These are phyloP conservation scores for Chirona hameri DNA, from an alignment of 2,888 invertebrate genomes.

Conservation along the genomic window DNA sequence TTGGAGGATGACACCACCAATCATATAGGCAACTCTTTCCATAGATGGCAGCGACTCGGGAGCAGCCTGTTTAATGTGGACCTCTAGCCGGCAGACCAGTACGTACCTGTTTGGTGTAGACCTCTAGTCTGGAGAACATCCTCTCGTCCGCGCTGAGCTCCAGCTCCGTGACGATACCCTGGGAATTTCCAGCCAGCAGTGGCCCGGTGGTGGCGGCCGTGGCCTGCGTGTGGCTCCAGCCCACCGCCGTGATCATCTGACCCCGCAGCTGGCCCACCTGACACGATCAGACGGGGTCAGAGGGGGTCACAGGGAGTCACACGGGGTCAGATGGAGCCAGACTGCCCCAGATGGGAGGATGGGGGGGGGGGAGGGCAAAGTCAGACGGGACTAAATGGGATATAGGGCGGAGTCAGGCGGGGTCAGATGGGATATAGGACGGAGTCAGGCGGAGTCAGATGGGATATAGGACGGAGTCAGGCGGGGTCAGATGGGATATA, in stretches of 20 bases:
- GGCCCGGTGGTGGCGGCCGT: slow-evolving; percentile 67
- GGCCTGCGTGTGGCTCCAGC: slow-evolving; percentile 74
- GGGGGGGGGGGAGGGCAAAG: too few species aligned
- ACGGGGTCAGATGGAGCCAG: background rate
- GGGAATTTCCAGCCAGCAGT: slow-evolving; percentile 83
- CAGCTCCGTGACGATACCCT: slow-evolving; percentile 84
- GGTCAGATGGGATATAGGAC: too few species aligned
- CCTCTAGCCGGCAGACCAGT: too few species aligned
- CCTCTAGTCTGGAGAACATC: slow-evolving; percentile 69
- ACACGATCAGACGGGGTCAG: background rate
- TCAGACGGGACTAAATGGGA: too few species aligned
- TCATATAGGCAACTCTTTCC: too few species aligned
- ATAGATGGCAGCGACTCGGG: too few species aligned
- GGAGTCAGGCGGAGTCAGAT: too few species aligned
- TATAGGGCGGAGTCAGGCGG: too few species aligned
- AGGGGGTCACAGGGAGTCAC: background rate
- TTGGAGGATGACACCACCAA: too few species aligned
- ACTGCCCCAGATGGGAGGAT: background rate
- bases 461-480: too few species aligned
- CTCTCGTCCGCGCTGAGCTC: slow-evolving; percentile 78
- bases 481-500: too few species aligned
- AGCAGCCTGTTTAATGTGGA: too few species aligned
- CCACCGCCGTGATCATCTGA: slow-evolving; percentile 85
- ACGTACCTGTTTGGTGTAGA: slow-evolving; percentile 78
- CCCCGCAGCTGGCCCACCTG: slow-evolving; percentile 57